phyloP scores from a whole-genome alignment of 2,797 vertebrate species.

The Numenius phaeopus region DNA sequence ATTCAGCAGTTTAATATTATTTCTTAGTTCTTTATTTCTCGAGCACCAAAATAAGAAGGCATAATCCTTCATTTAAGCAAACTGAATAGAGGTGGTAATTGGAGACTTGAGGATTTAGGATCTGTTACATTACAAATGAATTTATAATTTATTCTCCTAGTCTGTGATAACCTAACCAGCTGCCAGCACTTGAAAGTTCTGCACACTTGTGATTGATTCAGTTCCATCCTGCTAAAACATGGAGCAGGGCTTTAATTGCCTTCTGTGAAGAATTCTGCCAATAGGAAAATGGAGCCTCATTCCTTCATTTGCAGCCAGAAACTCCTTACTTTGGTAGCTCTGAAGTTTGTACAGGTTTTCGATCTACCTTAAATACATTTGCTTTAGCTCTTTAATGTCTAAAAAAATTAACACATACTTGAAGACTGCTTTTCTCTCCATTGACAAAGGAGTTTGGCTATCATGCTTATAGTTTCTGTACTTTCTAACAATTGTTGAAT shows the following conservation, averaged over 20 bases:
- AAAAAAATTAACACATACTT: neutral
- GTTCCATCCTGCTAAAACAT: neutral
- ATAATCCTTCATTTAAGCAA: neutral
- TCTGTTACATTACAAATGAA: neutral
- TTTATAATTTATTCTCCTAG: neutral
- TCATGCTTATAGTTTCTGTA: neutral
- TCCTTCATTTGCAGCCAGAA: neutral
- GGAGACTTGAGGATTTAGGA: neutral
- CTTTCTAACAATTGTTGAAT: conserved; percentile 29
- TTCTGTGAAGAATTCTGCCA: neutral
- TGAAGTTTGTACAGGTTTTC: neutral
- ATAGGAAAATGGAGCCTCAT: neutral
- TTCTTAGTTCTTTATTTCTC: neutral
- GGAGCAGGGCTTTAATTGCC: neutral
- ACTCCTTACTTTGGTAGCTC: neutral
- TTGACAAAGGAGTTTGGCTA: neutral
- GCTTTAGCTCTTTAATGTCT: neutral
- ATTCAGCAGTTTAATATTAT: neutral
- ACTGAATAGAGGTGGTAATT: neutral
- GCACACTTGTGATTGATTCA: neutral
- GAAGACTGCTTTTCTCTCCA: neutral
- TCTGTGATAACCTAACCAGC: neutral
- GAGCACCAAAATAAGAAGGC: neutral
- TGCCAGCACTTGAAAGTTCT: neutral
- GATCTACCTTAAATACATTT: neutral